Evolutionary conservation across 1,140 invertebrate genomes (phyloP), one percentile per base, ranked within the genome.

Genomic region (Psix sp.): DNA sequence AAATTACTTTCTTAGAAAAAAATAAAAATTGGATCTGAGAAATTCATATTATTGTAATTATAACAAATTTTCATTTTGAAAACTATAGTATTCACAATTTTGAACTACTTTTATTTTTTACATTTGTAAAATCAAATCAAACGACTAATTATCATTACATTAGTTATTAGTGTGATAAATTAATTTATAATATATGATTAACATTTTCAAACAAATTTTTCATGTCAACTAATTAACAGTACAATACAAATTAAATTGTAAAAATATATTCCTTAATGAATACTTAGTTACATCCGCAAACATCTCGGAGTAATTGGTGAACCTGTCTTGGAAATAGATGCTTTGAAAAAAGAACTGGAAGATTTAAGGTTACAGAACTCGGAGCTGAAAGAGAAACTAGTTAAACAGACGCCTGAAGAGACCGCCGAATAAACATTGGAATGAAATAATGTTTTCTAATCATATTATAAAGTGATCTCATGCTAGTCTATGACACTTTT

Each of bases 371-470:
- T 86, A 14, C 85, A 87, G 46, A 90, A 92, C 42, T 82, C 85
- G 7, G 89, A 90, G 62, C 57, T 93, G 5, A 89, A 91, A 82
- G 87, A 87, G 18, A 89, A 91, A 84, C 86, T 91, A 75, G 80
- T 84, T 2, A 82, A 83, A 45, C 70, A 70, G 17, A 79, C 81
- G 31, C 13, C 52, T 2, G 79, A 80, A 43, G 78, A 80, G 46
- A 57, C 46, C 17, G 42, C 51, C 4, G 77, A 81, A 59, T 76
- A 78, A 79, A 65, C 5, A 38, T 20, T 31, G 0, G 16, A 1
- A 14, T 7, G 5, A 56, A n/a, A 33, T 35, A 10, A 33, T 31
- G 7, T 16, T 57, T 17, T 13, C 1, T 13, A 11, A 42, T 40
- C 35, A 43, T 33, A 31, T 42, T 35, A 33, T 60, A 49, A 68